Evolutionary conservation across 2,888 invertebrate genomes (phyloP).

Genomic region (Ormia ochracea): DNA sequence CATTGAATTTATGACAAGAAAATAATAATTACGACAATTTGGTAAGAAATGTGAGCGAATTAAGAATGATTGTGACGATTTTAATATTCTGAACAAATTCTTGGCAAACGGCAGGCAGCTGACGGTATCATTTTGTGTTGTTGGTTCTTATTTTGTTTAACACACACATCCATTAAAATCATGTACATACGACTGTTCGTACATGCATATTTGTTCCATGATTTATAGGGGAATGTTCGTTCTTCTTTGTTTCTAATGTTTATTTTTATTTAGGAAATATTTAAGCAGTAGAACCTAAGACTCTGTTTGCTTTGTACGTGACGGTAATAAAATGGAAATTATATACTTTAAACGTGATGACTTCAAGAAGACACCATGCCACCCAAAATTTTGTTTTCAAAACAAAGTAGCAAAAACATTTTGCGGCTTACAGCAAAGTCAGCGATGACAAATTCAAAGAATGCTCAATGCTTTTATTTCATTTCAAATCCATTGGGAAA

Average conservation of each 20-base stretch:
- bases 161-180: background rate
- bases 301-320: conserved; percentile 53
- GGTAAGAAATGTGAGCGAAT: conserved; percentile 6
- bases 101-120: conserved; percentile 45
- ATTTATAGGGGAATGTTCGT: background rate
- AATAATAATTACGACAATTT: conserved; percentile 40
- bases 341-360: conserved; percentile 60
- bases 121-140: conserved; percentile 32
- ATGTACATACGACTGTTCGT: background rate
- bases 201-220: background rate
- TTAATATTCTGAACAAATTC: conserved; percentile 53
- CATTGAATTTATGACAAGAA: conserved; percentile 31
- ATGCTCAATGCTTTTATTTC: conserved; percentile 31
- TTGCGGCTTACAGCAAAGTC: background rate
- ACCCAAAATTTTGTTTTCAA: conserved; percentile 46
- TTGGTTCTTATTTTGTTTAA: background rate
- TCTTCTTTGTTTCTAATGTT: conserved; percentile 29
- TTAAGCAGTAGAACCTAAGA: conserved; percentile 22
- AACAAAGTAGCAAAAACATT: background rate
- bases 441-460: background rate
- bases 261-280: conserved; percentile 38
- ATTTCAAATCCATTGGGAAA: conserved; percentile 48
- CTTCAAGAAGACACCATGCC: conserved; percentile 57
- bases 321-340: conserved; percentile 59
- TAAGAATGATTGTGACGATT: background rate